Conservation (phyloP, 2,888 invertebrate genomes). For the Stenurella melanura region DNA sequence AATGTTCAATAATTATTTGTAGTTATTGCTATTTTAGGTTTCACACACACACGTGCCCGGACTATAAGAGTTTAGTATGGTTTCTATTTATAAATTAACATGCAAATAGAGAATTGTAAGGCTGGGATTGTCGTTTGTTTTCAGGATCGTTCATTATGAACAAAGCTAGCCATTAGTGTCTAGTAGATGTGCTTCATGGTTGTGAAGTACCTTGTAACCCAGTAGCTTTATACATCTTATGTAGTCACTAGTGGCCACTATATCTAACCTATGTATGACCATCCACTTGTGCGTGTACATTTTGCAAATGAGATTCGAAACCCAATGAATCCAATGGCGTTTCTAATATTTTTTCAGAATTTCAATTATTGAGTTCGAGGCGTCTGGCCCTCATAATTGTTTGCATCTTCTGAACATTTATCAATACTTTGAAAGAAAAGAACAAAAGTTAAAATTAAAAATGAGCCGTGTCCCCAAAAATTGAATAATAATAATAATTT, state of each 20-base stretch:
- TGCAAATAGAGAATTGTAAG: slow-evolving; percentile 40
- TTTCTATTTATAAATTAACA: slow-evolving; percentile 44
- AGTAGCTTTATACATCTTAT: slow-evolving; percentile 41
- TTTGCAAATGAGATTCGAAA: slow-evolving; percentile 39
- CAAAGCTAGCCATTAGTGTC: slow-evolving; percentile 47
- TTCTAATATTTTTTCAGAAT: slow-evolving; percentile 8
- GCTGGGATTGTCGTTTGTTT: slow-evolving; percentile 43
- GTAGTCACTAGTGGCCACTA: slow-evolving; percentile 41
- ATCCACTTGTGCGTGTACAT: slow-evolving; percentile 39
- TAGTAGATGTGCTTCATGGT: slow-evolving; percentile 43
- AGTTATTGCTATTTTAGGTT: neutral
- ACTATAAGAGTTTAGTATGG: slow-evolving; percentile 37
- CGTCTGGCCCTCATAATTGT: neutral
- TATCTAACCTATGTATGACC: slow-evolving; percentile 41
- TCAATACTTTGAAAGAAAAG: neutral
- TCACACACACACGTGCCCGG: neutral
- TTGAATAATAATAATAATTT: no score
- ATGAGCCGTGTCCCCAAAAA: no score
- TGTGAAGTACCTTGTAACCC: slow-evolving; percentile 45
- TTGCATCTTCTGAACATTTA: neutral
- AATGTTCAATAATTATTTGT: no score
- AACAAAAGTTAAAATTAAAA: no score
- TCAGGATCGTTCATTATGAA: slow-evolving; percentile 40
- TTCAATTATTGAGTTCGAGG: neutral
- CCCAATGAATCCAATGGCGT: slow-evolving; percentile 21